Conservation (phyloP, 2,888 invertebrate genomes). For the Epinotia brunnichana region DNA sequence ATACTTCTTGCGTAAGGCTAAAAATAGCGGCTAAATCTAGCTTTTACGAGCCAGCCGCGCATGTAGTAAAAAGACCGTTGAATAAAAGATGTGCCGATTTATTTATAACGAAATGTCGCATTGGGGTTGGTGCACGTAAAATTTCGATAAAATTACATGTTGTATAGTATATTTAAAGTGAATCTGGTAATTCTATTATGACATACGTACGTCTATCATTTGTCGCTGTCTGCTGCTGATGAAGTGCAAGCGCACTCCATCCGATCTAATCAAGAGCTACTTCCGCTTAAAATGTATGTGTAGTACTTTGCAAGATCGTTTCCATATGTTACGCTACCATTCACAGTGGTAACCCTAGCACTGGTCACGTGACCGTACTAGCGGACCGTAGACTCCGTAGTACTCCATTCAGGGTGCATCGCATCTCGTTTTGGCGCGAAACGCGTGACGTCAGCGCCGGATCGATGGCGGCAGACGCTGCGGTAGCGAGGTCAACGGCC, state of each 20-base stretch:
- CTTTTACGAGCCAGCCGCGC: conserved; percentile 39
- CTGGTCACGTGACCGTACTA: conserved; percentile 69
- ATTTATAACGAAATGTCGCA: conserved; percentile 42
- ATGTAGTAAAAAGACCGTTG: conserved; percentile 32
- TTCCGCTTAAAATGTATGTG: background rate
- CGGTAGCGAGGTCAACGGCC: conserved; percentile 83
- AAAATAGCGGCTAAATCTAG: conserved; percentile 34
- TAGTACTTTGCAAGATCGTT: background rate
- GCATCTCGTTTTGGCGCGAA: conserved; percentile 83
- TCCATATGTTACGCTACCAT: background rate
- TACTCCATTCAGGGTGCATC: conserved; percentile 79
- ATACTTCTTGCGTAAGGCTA: conserved; percentile 6
- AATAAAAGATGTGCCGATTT: conserved; percentile 38
- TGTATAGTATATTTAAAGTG: too few species aligned
- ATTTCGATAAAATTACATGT: background rate
- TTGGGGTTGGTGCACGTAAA: background rate
- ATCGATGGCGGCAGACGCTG: conserved; percentile 84
- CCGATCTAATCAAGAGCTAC: background rate
- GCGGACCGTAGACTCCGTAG: conserved; percentile 66
- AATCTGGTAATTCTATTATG: too few species aligned
- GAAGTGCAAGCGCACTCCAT: background rate
- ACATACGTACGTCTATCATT: too few species aligned
- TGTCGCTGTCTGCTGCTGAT: background rate
- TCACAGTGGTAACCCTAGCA: conserved; percentile 44
- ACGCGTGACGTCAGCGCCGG: conserved; percentile 82